These are phyloP conservation scores for Equus przewalskii DNA, from an alignment of 2,113 vertebrate genomes.

Conservation along the genomic window DNA sequence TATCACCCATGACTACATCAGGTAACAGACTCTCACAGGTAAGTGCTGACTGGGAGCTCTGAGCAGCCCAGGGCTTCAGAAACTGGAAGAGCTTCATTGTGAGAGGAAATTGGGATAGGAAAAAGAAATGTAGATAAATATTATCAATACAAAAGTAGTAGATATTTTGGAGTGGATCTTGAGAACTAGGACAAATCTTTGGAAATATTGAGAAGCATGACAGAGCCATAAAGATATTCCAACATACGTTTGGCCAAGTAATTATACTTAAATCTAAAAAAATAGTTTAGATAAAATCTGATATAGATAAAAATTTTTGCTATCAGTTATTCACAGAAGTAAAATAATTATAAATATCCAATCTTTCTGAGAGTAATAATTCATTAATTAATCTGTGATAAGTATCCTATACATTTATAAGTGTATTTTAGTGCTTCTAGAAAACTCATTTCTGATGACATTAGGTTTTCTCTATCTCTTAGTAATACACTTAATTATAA, in stretches of 20 bases:
- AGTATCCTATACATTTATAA: neutral
- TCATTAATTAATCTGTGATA: neutral
- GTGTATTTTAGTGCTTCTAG: neutral
- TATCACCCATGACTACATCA: too few species aligned
- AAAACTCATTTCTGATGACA: neutral
- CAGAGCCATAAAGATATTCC: neutral
- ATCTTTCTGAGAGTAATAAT: neutral
- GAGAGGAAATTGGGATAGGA: neutral
- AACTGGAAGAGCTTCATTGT: neutral
- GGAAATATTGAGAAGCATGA: neutral
- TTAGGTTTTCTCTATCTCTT: neutral
- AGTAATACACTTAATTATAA: neutral
- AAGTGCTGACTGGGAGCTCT: neutral
- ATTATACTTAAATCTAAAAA: constrained; percentile 4
- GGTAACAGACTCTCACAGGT: neutral
- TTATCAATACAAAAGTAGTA: neutral
- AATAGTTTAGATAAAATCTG: constrained; percentile 2
- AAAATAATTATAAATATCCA: neutral
- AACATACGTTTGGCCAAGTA: neutral
- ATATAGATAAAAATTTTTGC: neutral
- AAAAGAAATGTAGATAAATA: neutral
- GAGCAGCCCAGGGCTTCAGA: neutral
- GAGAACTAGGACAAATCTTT: neutral
- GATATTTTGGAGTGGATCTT: neutral
- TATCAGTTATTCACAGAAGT: neutral